Conservation (phyloP, 1,140 invertebrate genomes). For the Atta colombica region DNA sequence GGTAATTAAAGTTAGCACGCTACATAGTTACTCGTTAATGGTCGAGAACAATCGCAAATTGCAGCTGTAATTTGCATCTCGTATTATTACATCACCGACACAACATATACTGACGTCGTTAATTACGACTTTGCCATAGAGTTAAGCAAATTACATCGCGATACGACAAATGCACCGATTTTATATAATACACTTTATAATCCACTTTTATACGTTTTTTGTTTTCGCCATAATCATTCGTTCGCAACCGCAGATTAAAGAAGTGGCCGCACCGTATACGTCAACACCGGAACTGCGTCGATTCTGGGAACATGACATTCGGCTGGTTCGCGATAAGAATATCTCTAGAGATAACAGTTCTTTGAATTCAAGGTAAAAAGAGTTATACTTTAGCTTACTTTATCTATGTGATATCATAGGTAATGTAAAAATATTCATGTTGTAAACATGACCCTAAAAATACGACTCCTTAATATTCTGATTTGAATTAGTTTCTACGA, state of each 20-base stretch:
- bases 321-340: conserved; percentile 89
- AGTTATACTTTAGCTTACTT: background rate
- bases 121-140: background rate
- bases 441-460: background rate
- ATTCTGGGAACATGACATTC: conserved; percentile 94
- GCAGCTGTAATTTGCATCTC: background rate
- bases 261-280: conserved; percentile 93
- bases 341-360: conserved; percentile 83
- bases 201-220: conserved; percentile 16
- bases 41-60: background rate
- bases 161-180: conserved; percentile 10
- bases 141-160: background rate
- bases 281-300: conserved; percentile 91
- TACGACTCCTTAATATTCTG: background rate
- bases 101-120: conserved; percentile 25
- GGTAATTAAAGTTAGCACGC: conserved; percentile 82
- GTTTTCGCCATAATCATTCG: background rate
- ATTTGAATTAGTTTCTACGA: conserved; percentile 80
- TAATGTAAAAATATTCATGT: conserved; percentile 8
- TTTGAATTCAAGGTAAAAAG: conserved; percentile 80
- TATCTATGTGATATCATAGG: background rate
- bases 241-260: conserved; percentile 89
- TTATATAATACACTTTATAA: conserved; percentile 1
- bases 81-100: conserved; percentile 34
- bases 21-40: background rate